Base-by-base conservation (phyloP, 2,888 invertebrate genomes). In the Pristionchus arcanus region DNA sequence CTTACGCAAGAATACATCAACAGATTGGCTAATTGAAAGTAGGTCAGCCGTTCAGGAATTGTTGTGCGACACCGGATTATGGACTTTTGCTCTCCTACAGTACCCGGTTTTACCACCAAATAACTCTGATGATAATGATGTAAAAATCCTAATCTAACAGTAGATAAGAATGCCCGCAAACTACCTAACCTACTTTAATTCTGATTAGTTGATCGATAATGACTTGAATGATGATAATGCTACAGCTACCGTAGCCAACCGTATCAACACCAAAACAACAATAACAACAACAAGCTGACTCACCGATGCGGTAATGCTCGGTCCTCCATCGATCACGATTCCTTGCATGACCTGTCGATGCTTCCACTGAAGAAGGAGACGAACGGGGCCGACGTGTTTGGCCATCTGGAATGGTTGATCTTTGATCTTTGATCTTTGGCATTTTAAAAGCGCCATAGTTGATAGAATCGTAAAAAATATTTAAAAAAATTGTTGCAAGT, bases 231-330 rank as follows among this genome's bases (percentile, higher is more conserved):
- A n/a, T n/a, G n/a, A n/a, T n/a, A n/a, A n/a, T n/a, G n/a, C n/a
- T n/a, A n/a, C 55, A 21, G 15, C 15, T 63, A 25, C 63, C 25
- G 63, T 63, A 63, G 2, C 7, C 63, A 25, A 63, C 63, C 63
- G 63, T 63, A 25, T 3, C 42, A 42, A 42, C 42, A 42, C 9
- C 42, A 49, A 49, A 49, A 49, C 42, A 59, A 59, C 25, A 59
- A 21, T 19, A 25, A 59, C 5, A 90, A 28, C 19, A 21, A 15
- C 19, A 2, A 19, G 55, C 2, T 74, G 74, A 90, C 93, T 87
- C n/a, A 94, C 94, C 89, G 94, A 93, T 0, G 94, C 94, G 7
- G 94, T 95, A 81, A 94, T 94, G 93, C 94, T 94, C 84, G 93
- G 91, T 9, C 89, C 89, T 89, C 66, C 89, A 81, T 89, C 83